Conservation (phyloP, 2,888 invertebrate genomes). For the Cephonodes hylas region DNA sequence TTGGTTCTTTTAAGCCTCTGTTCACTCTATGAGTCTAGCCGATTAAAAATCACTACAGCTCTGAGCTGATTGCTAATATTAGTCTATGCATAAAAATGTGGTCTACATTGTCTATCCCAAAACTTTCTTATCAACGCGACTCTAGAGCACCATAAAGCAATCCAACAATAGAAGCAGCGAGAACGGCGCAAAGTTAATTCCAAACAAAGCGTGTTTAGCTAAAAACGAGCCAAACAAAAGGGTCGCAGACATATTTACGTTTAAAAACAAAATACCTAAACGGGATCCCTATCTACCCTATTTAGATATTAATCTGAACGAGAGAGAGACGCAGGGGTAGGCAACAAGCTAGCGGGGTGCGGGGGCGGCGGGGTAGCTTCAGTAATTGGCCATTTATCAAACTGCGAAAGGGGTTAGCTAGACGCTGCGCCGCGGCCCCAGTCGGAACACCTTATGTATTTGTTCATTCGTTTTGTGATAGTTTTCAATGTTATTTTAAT, state of each 20-base stretch:
- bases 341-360: slow-evolving; percentile 81
- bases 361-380: slow-evolving; percentile 70
- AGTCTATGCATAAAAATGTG: background rate
- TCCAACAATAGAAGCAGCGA: slow-evolving; percentile 5
- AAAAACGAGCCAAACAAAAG: slow-evolving; percentile 62
- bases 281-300: slow-evolving; percentile 81
- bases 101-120: background rate
- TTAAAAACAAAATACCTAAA: slow-evolving; percentile 81
- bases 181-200: slow-evolving; percentile 20
- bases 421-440: slow-evolving; percentile 65
- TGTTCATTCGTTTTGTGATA: slow-evolving; percentile 22
- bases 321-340: slow-evolving; percentile 82
- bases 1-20: too few species aligned
- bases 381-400: slow-evolving; percentile 83
- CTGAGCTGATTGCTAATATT: too few species aligned
- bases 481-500: slow-evolving; percentile 35
- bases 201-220: slow-evolving; percentile 59
- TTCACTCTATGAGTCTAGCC: too few species aligned
- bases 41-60: too few species aligned
- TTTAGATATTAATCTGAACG: slow-evolving; percentile 82
- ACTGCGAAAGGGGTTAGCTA: slow-evolving; percentile 78
- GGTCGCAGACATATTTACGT: slow-evolving; percentile 67
- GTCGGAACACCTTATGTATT: slow-evolving; percentile 39
- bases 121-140: background rate
- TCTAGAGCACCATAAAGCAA: background rate